phyloP scores from a whole-genome alignment of 2,797 vertebrate genomes.

The Siniperca scherzeri region DNA sequence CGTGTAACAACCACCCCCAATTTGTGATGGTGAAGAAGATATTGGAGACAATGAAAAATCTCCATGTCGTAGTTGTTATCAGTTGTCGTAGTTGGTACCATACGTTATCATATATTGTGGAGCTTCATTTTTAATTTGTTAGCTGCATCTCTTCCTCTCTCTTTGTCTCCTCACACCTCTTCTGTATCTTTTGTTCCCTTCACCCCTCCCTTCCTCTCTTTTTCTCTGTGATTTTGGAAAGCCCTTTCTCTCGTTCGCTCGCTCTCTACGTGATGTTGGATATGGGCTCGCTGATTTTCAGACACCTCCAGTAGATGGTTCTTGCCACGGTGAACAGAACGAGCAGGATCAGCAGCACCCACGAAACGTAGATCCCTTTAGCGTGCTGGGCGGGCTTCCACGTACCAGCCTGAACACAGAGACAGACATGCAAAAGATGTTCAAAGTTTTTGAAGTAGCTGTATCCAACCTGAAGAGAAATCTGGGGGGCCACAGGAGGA shows the following conservation, averaged over 20 bases:
- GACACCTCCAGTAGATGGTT: slow-evolving; percentile 91
- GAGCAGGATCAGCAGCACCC: slow-evolving; percentile 87
- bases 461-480: background rate
- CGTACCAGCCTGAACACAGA: slow-evolving; percentile 85
- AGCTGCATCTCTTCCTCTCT: background rate
- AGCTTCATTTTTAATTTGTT: slow-evolving; percentile 8
- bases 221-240: background rate
- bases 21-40: background rate
- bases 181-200: background rate
- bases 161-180: background rate
- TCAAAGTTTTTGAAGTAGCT: background rate
- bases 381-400: slow-evolving; percentile 83
- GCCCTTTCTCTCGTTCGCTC: background rate
- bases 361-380: slow-evolving; percentile 89
- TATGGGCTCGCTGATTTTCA: slow-evolving; percentile 91
- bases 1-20: background rate
- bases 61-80: background rate
- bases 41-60: background rate
- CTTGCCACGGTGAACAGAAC: slow-evolving; percentile 84
- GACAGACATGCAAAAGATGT: background rate
- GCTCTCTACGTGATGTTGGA: slow-evolving; percentile 85
- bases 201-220: background rate
- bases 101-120: too few species aligned
- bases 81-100: too few species aligned
- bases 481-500: too few species aligned